A percentile compares a stretch with the other conserved stretches of the same genome.
Conservation (phyloP, 2,113 vertebrate species). For the Acinonyx jubatus region DNA sequence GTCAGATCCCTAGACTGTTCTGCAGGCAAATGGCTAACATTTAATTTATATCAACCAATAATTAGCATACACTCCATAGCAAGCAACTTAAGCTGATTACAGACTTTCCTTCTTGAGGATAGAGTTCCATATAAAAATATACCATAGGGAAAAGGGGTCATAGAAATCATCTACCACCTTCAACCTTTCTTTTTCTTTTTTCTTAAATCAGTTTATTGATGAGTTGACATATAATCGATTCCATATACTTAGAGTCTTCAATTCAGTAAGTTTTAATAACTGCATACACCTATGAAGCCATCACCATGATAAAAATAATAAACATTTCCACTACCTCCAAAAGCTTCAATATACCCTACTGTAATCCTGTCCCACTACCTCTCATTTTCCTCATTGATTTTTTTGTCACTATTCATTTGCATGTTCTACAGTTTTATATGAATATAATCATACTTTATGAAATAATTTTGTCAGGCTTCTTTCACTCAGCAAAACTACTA, state of each 20-base stretch:
- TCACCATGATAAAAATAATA: neutral
- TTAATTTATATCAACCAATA: neutral
- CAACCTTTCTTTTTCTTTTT: neutral
- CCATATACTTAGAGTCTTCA: neutral
- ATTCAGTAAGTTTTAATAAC: neutral
- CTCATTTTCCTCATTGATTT: neutral
- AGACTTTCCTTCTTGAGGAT: neutral
- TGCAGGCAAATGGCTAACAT: neutral
- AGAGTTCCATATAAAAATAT: neutral
- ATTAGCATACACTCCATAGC: neutral
- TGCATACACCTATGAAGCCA: neutral
- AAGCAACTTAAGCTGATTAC: neutral
- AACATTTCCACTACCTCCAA: neutral
- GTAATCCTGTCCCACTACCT: neutral
- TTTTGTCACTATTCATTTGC: neutral
- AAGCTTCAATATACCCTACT: neutral
- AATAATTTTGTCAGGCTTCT: neutral
- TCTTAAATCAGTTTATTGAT: neutral
- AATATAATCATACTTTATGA: neutral
- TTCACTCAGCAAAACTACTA: neutral
- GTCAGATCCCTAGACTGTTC: neutral
- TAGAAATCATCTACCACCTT: neutral
- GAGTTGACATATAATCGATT: neutral
- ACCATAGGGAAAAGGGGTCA: neutral
- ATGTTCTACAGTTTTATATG: neutral